Evolutionary conservation across 1,140 invertebrate species (phyloP).

Genomic region (Bombus fervidus): DNA sequence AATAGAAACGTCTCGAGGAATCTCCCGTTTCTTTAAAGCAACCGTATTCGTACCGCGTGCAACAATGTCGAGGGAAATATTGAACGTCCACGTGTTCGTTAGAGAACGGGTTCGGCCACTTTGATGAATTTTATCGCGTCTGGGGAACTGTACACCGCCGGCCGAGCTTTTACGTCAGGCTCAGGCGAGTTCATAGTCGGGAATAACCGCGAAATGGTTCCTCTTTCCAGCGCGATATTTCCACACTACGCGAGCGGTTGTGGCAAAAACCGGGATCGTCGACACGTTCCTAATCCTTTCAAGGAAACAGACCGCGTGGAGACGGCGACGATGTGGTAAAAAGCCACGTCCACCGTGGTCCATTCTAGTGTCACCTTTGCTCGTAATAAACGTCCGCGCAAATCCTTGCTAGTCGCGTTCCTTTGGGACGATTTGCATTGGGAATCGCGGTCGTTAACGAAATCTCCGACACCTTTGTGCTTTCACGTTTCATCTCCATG

Average conservation of each 20-base stretch:
- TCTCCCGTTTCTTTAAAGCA: not conserved
- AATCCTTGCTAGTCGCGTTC: not conserved
- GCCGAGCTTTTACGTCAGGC: not conserved
- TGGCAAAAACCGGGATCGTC: constrained; percentile 13
- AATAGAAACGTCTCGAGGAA: not conserved
- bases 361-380: constrained; percentile 48
- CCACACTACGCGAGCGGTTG: not conserved
- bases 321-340: constrained; percentile 21
- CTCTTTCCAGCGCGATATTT: constrained; percentile 18
- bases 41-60: not conserved
- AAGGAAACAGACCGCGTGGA: constrained; percentile 27
- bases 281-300: constrained; percentile 44
- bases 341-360: constrained; percentile 31
- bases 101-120: not conserved
- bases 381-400: constrained; percentile 36
- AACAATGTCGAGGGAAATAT: constrained; percentile 1
- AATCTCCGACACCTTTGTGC: not conserved
- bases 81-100: constrained; percentile 13
- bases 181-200: not conserved
- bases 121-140: constrained; percentile 17
- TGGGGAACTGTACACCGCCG: not conserved
- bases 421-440: constrained; percentile 3
- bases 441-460: constrained; percentile 24
- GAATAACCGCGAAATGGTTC: constrained; percentile 31
- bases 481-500: not conserved